Base-by-base conservation (phyloP, 35 echinoderm and acorn worm genomes). In the Hemicentrotus pulcherrimus region DNA sequence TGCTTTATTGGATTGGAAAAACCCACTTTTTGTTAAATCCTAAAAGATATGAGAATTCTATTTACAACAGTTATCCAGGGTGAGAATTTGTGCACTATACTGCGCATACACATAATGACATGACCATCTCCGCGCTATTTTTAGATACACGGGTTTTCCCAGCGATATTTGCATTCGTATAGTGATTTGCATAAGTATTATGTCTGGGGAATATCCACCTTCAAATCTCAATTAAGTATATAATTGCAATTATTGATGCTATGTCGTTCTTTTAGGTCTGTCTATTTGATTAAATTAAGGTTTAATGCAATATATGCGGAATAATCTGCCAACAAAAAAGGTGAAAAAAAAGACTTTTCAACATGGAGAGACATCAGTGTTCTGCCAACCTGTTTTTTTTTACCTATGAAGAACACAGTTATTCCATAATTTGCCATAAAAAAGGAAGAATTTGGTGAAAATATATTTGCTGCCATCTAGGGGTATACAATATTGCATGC, bases 131-230 rank as follows among this genome's bases (percentile, higher is more conserved):
- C 10, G 28, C 19, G 24, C 65, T 78, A 78, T 78, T 78, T 78
- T 78, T 78, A 78, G 65, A 78, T 55, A 55, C 65, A 78, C 65
- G 65, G 65, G 65, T 78, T 78, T 78, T 78, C 65, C 65, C 65
- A 78, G 65, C 65, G 65, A 15, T 78, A 28, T 28, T 59, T 24
- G 61, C 65, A 28, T 78, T 7, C 65, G 50, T 8, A n/a, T 28
- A 0, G 4, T 78, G 52, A 59, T 78, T 28, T 10, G 10, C 50
- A 55, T 55, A 55, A 55, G 50, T 55, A 55, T 55, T 14, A 55
- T 22, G 65, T 78, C 65, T 78, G 65, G 65, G 65, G 65, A 78
- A 78, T 78, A 16, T n/a, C 65, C 19, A 78, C 65, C 18, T 19
- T 71, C 9, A 58, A 58, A 58, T 41, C 1, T 55, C 50, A 12